Evolutionary conservation across 1,140 invertebrate genomes (phyloP), one percentile per base, ranked within the genome.

Genomic region (Dendrolimus kikuchii): DNA sequence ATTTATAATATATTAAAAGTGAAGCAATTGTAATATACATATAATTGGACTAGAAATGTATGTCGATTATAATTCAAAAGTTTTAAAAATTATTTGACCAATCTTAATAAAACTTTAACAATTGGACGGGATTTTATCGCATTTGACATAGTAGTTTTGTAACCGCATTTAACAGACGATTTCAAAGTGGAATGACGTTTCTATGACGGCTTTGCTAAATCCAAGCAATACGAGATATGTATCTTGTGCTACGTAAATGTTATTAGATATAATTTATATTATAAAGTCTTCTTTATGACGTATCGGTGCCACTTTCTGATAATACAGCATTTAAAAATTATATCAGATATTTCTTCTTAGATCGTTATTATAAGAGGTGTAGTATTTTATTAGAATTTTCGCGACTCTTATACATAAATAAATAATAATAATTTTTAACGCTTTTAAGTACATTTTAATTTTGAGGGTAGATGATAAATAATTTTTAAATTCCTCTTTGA

Each of bases 1-100:
- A 78, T 71, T 70, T 75, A 77, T 78, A 74, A 68, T 74, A 68
- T 69, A 74, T 69, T 73, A 72, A 67, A 64, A 74, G 71, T 66
- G 62, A 58, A 70, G 64, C 58, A 77, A 78, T 71, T 79, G 72
- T 79, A 68, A 70, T 71, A 65, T 80, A 74, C 71, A 73, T 78
- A 77, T 70, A 66, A 59, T 75, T 73, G 63, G 71, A 75, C 64
- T 83, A 77, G 77, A 83, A 73, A 71, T 77, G 68, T 80, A 74
- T 77, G 71, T 74, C 63, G 46, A 59, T 64, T 65, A 52, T 61
- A 64, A 70, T 64, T 62, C 10, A 50, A 50, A 53, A 46, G 36
- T 8, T 41, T 23, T 47, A 57, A 52, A 55, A 47, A 55, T 48
- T 37, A 23, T 23, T 23, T 23, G 23, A 23, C 23, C 23, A 49